phyloP scores from a whole-genome alignment of 2,113 vertebrate genomes.

The Beaufortia kweichowensis region DNA sequence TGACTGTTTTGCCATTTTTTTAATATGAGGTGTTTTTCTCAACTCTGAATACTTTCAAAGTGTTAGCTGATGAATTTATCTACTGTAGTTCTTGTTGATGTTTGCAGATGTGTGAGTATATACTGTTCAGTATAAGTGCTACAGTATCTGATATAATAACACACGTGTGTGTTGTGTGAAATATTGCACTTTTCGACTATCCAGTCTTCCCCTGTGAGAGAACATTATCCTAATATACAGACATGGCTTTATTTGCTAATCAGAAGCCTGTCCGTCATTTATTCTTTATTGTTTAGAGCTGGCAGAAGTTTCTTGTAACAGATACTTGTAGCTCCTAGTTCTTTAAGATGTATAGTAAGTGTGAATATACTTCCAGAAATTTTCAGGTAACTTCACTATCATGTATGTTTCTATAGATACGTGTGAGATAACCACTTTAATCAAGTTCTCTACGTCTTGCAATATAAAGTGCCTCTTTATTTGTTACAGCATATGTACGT shows the following conservation, averaged over 20 bases:
- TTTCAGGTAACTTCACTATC: conserved; percentile 54
- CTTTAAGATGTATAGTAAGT: conserved; percentile 34
- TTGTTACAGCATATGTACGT: conserved; percentile 47
- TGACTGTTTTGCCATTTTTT: conserved; percentile 31
- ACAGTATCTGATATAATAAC: conserved; percentile 14
- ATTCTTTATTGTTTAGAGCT: conserved; percentile 16
- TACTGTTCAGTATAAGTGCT: conserved; percentile 19
- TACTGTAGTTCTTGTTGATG: conserved; percentile 29
- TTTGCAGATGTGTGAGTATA: conserved; percentile 32
- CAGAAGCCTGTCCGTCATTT: conserved; percentile 1
- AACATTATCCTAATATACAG: conserved; percentile 28
- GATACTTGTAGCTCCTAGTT: conserved; percentile 23
- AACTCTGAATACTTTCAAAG: conserved; percentile 8
- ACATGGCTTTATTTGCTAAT: conserved; percentile 3
- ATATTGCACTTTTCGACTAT: conserved; percentile 66
- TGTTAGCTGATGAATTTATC: conserved; percentile 43
- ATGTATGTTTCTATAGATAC: conserved; percentile 45
- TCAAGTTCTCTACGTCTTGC: conserved; percentile 53
- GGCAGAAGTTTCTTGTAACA: neutral
- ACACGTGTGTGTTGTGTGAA: conserved; percentile 37
- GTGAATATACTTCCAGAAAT: conserved; percentile 62
- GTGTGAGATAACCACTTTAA: conserved; percentile 30
- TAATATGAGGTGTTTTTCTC: neutral
- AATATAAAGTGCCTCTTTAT: conserved; percentile 74
- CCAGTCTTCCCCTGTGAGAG: conserved; percentile 68